A percentile compares a stretch with the other conserved stretches of the same genome.
Evolutionary conservation across 2,113 vertebrate species (phyloP).

Genomic region (Mus pahari): DNA sequence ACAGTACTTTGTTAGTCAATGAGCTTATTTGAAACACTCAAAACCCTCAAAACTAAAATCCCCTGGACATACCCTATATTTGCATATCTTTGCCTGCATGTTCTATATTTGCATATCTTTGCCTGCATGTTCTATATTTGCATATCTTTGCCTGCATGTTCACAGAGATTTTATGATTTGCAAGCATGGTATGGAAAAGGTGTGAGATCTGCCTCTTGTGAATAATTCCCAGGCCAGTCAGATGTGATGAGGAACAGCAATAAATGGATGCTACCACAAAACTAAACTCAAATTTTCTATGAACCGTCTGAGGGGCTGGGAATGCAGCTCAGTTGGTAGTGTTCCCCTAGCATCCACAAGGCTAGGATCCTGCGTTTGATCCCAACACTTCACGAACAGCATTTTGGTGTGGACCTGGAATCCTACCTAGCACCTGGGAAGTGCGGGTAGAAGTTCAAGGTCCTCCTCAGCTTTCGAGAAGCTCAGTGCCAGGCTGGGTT

Average conservation of each 20-base stretch:
- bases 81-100: not conserved
- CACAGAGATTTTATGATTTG: not conserved
- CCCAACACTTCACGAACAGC: not conserved
- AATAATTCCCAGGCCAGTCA: not conserved
- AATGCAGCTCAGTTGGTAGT: not conserved
- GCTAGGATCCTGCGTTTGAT: not conserved
- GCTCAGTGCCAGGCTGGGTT: not conserved
- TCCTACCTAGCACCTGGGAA: not conserved
- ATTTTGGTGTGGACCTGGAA: not conserved
- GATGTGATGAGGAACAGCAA: not conserved
- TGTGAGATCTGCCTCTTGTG: not conserved
- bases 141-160: not conserved
- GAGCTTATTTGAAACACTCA: constrained; percentile 27
- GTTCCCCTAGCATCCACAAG: not conserved
- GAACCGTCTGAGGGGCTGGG: not conserved
- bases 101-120: not conserved
- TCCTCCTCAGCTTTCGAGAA: not conserved
- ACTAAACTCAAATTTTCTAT: not conserved
- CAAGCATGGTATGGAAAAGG: not conserved
- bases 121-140: no score
- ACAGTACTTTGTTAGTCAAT: not conserved
- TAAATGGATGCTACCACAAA: not conserved
- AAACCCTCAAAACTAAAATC: not conserved
- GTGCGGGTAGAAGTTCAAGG: not conserved
- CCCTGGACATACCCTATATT: not conserved